Conservation (phyloP, 2,797 vertebrate species). For the Leptoclinus maculatus region DNA sequence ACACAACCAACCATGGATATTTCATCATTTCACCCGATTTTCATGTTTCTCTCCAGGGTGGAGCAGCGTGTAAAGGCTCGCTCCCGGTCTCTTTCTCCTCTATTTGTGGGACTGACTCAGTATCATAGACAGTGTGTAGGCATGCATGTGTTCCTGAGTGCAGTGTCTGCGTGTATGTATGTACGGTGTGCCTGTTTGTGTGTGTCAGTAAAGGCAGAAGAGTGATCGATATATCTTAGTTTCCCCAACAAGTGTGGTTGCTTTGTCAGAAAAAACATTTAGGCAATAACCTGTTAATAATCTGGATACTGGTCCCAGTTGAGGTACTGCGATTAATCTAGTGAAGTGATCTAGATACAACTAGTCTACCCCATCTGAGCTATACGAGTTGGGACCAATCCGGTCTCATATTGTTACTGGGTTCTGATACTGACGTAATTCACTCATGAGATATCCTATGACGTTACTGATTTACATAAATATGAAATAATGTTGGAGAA, state of each 20-base stretch:
- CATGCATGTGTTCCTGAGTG: background rate
- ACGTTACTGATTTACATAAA: background rate
- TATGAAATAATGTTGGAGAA: background rate
- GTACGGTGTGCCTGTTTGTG: background rate
- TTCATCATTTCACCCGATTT: conserved; percentile 1
- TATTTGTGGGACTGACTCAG: conserved; percentile 5
- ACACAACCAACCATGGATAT: background rate
- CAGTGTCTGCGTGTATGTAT: background rate
- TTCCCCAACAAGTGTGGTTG: conserved; percentile 2
- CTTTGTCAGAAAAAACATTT: conserved; percentile 9
- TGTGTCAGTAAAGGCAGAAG: background rate
- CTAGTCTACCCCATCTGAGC: background rate
- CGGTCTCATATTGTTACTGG: background rate
- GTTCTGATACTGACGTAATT: background rate
- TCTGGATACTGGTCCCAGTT: conserved; percentile 1
- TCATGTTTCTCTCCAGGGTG: background rate
- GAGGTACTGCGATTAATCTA: background rate
- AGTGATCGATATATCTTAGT: conserved; percentile 25
- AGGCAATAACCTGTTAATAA: background rate
- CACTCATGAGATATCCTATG: background rate
- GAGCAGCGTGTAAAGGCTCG: background rate
- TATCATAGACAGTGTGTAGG: background rate
- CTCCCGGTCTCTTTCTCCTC: background rate
- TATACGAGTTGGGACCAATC: background rate
- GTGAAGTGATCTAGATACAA: background rate